Conservation (phyloP, 2,797 vertebrate species). For the Oceanodroma leucorhoa region DNA sequence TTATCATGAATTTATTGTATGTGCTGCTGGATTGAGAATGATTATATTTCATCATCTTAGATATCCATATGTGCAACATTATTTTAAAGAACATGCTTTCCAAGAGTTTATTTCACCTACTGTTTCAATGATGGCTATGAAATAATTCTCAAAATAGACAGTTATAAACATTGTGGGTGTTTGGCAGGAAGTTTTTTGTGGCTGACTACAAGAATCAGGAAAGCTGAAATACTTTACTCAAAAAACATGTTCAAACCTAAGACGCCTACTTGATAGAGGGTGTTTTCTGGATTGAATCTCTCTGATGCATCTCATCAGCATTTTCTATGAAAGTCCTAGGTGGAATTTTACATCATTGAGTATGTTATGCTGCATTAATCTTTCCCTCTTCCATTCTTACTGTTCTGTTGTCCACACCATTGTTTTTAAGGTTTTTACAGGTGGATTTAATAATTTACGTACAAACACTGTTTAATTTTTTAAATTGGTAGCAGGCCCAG, state of each 20-base stretch:
- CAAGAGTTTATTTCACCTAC: neutral
- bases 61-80: neutral
- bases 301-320: neutral
- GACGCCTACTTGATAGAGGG: fast-evolving
- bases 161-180: neutral
- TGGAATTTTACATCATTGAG: neutral
- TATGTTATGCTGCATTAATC: neutral
- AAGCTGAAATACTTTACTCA: neutral
- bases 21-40: neutral
- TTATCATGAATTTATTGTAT: neutral
- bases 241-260: neutral
- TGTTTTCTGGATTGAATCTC: neutral
- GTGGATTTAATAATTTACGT: neutral
- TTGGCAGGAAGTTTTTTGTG: neutral
- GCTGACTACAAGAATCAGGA: neutral
- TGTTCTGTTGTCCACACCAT: neutral
- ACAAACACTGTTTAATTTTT: neutral
- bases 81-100: neutral
- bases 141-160: neutral
- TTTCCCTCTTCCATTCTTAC: neutral
- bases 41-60: neutral
- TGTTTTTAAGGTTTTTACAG: neutral
- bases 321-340: neutral
- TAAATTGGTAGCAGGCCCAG: neutral
- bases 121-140: neutral